Conservation (phyloP, 1,140 invertebrate genomes). For the Lepidurus packardi region DNA sequence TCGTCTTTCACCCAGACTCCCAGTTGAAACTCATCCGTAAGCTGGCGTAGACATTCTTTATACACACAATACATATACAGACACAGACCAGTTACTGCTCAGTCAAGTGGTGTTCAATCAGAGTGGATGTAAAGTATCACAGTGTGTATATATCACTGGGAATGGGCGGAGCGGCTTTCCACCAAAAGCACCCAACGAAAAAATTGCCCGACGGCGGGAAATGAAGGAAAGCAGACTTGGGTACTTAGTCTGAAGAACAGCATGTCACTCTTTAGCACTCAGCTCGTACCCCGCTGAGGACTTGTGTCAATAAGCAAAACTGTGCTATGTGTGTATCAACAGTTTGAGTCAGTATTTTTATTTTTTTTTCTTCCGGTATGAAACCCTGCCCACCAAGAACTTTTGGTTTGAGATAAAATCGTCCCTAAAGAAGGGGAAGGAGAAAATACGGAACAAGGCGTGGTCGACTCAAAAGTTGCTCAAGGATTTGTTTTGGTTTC, state of each 20-base stretch:
- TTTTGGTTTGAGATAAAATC: no score
- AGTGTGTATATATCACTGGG: no score
- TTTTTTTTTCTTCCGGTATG: not conserved
- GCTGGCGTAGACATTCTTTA: not conserved
- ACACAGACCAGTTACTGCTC: not conserved
- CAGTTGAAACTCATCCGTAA: not conserved
- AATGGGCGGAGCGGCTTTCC: not conserved
- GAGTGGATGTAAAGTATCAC: no score
- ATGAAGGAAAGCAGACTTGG: constrained; percentile 6
- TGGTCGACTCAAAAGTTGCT: no score
- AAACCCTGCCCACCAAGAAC: no score
- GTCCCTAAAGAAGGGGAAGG: no score
- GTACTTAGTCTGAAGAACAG: not conserved
- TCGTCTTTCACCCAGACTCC: not conserved
- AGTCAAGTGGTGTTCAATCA: not conserved
- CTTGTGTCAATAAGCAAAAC: constrained; percentile 19
- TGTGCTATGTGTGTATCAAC: not conserved
- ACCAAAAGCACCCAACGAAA: not conserved
- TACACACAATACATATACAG: not conserved
- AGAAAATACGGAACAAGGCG: no score
- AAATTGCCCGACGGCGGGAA: not conserved
- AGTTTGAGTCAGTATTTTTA: not conserved
- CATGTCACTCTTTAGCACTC: not conserved
- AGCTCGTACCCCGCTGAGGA: not conserved
- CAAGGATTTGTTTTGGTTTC: no score